A percentile compares a stretch with the other conserved stretches of the same genome.
phyloP scores from a whole-genome alignment of 2,888 invertebrate genomes.

The Lepidocyrtinus sp. region DNA sequence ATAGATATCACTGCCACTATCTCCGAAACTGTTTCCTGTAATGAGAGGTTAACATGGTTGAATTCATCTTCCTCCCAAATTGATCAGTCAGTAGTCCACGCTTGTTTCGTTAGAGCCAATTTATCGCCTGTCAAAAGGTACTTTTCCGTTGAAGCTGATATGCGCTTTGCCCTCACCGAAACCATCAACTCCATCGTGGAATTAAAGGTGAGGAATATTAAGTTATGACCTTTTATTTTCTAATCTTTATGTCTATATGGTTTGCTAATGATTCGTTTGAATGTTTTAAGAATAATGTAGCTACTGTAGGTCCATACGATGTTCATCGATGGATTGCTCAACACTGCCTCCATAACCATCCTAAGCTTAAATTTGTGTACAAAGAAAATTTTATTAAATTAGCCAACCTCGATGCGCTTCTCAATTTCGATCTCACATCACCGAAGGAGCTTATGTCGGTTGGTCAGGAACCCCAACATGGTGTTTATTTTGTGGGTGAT shows the following conservation, averaged over 20 bases:
- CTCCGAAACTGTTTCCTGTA: slow-evolving; percentile 16
- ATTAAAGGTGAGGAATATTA: slow-evolving; percentile 46
- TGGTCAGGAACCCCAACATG: background rate
- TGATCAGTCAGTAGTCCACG: slow-evolving; percentile 27
- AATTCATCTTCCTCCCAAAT: slow-evolving; percentile 33
- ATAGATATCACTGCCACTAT: slow-evolving; percentile 31
- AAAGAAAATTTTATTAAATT: slow-evolving; percentile 48
- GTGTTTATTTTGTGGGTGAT: slow-evolving; percentile 42
- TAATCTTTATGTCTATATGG: no score
- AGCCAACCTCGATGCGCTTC: slow-evolving; percentile 49
- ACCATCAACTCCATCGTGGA: slow-evolving; percentile 25
- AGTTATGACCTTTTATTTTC: no score
- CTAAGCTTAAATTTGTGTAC: slow-evolving; percentile 18
- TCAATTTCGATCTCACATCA: slow-evolving; percentile 41
- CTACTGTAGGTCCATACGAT: slow-evolving; percentile 9
- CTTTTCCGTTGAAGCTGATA: slow-evolving; percentile 54
- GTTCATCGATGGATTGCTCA: slow-evolving; percentile 31
- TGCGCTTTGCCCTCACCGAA: slow-evolving; percentile 43
- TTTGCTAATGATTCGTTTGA: no score
- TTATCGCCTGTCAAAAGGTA: slow-evolving; percentile 23
- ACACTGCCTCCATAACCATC: background rate
- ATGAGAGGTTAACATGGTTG: slow-evolving; percentile 31
- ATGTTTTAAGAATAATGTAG: slow-evolving; percentile 19
- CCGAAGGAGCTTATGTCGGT: slow-evolving; percentile 34
- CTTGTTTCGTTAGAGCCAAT: slow-evolving; percentile 36